These are phyloP conservation scores for Oscheius sp. DNA, from an alignment of 2,888 invertebrate species.

Conservation along the genomic window DNA sequence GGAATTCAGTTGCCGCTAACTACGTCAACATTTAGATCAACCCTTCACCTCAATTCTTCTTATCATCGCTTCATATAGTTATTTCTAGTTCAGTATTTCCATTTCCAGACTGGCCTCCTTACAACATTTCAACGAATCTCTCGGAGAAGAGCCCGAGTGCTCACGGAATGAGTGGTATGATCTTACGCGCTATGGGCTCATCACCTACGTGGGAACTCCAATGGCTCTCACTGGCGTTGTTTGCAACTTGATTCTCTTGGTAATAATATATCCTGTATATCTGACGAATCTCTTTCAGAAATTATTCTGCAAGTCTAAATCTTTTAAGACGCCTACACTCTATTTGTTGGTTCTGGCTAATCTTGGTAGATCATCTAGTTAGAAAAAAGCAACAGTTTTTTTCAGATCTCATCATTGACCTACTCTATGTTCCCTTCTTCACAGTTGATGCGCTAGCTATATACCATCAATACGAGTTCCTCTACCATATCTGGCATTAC, in stretches of 20 bases:
- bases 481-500: constrained; percentile 65
- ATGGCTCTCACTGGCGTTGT: constrained; percentile 64
- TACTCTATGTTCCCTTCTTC: constrained; percentile 69
- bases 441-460: constrained; percentile 67
- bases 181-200: constrained; percentile 60
- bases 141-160: constrained; percentile 39
- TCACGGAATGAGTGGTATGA: constrained; percentile 62
- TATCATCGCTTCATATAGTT: too few relatives aligned
- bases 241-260: constrained; percentile 63
- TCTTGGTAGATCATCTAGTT: constrained; percentile 42
- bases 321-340: constrained; percentile 55
- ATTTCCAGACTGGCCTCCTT: constrained; percentile 10
- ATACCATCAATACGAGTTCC: constrained; percentile 56
- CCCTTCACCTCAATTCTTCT: too few relatives aligned
- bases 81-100: too few relatives aligned
- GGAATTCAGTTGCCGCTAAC: too few relatives aligned
- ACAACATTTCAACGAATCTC: not conserved
- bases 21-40: too few relatives aligned
- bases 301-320: constrained; percentile 53
- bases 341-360: constrained; percentile 61
- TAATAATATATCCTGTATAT: constrained; percentile 22
- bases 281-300: constrained; percentile 42
- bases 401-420: constrained; percentile 63
- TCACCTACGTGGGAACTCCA: constrained; percentile 66
- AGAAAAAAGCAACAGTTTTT: not conserved